Evolutionary conservation across 2,888 invertebrate species (phyloP), one percentile per base, ranked within the genome.

Genomic region (Andrena fulva): DNA sequence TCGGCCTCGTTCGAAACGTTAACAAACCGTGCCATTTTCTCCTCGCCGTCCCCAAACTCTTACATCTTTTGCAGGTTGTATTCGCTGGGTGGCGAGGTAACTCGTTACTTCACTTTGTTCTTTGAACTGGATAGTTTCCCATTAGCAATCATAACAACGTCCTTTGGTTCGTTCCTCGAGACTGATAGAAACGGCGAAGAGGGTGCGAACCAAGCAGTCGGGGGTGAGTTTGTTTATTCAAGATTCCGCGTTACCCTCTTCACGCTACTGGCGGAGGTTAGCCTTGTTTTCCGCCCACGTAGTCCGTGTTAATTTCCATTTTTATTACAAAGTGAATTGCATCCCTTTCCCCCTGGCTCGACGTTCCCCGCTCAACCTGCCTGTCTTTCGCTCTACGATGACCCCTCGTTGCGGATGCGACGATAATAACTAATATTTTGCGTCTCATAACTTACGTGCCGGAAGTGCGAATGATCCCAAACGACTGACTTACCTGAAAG

Each of bases 81-180:
- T 85, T 86, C 88, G 86, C 84, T 77, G 82, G 80, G 74, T 71
- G 82, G 77, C 79, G 83, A 90, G 89, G 90, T 89, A 91, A 92
- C 92, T 92, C 91, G 92, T 93, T 93, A 92, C 92, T 91, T 90
- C 89, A 89, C 92, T 93, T 92, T 92, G 92, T 93, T 91, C 92
- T 92, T 92, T 91, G 92, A 93, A 92, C 92, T 92, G 92, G 91
- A 91, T 92, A 92, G 92, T 93, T 93, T 92, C 92, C 92, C 93
- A 93, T 93, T 92, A 93, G 93, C 92, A 93, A 91, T 92, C 92
- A 93, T 93, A 93, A 93, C 93, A 93, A 91, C 90, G 91, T 90
- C 90, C 90, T 93, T 91, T 90, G 89, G 90, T 85, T 87, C 85
- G 80, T 87, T 84, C 87, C 81, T 77, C 80, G 85, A 83, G 84